Percentiles rank a stretch among this genome's conserved stretches.
phyloP scores from a whole-genome alignment of 1,140 invertebrate genomes.

The Chlorops oryzae region DNA sequence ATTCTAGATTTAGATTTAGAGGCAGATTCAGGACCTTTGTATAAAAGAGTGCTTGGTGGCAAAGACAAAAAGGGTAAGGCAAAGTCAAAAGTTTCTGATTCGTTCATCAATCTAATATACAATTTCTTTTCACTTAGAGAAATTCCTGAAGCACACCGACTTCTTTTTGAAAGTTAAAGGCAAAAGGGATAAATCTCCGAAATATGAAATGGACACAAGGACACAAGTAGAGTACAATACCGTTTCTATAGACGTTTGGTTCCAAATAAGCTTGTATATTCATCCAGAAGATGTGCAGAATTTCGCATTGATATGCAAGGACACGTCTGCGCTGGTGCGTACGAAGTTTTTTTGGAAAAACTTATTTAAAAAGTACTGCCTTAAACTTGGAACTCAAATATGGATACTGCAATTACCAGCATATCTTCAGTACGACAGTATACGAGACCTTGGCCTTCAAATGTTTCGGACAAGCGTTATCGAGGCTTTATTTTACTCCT shows the following conservation, averaged over 20 bases:
- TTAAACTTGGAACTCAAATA: conserved; percentile 1
- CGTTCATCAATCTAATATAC: too few relatives aligned
- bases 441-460: conserved; percentile 26
- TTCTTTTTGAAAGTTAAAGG: too few relatives aligned
- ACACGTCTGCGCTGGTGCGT: conserved; percentile 25
- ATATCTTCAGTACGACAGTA: conserved; percentile 23
- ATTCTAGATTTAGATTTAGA: too few relatives aligned
- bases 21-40: too few relatives aligned
- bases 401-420: conserved; percentile 32
- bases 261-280: conserved; percentile 32
- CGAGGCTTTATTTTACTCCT: conserved; percentile 27
- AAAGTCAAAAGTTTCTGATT: too few relatives aligned
- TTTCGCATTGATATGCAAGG: conserved; percentile 35
- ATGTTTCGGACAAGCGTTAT: conserved; percentile 22
- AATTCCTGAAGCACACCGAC: too few relatives aligned
- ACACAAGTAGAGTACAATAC: neutral
- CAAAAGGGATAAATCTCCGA: too few relatives aligned
- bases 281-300: conserved; percentile 37
- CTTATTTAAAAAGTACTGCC: conserved; percentile 30
- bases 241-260: conserved; percentile 35
- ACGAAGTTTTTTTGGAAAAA: conserved; percentile 32
- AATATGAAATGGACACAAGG: too few relatives aligned
- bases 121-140: too few relatives aligned
- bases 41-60: too few relatives aligned
- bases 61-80: too few relatives aligned